Evolutionary conservation across 2,113 vertebrate genomes (phyloP), one percentile per base, ranked within the genome.

Genomic region (Apteryx mantelli): DNA sequence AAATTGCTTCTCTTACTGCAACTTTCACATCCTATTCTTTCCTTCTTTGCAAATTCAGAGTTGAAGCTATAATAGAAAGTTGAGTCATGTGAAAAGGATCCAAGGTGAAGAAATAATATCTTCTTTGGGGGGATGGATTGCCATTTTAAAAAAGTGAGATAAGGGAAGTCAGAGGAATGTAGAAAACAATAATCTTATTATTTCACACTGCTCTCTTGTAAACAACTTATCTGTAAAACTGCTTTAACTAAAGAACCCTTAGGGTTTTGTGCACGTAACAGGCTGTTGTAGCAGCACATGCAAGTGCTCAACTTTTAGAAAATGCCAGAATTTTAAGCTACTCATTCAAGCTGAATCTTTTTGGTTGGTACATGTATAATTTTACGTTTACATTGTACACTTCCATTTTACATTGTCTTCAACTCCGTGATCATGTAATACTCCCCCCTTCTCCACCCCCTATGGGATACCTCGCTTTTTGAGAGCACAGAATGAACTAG

Each of bases 1-100:
- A 88, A 96, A 90, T 92, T 82, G 48, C 91, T 71, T 71, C 90
- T 91, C 42, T 78, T 38, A 40, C 24, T 73, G 60, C n/a, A 84
- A 68, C 61, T 60, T 88, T 78, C 56, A 79, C 75, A 48, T 89
- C 53, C 86, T 56, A 13, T 44, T 83, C 65, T 78, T 66, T 86
- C 16, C 19, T 55, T 21, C 42, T 83, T 93, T 92, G 76, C 76
- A 87, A 80, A 93, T 93, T 86, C 66, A 68, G 74, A 71, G 25
- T 79, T 82, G 46, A 87, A 88, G 44, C 32, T 3, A 8, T 65
- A 79, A 85, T 81, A 89, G 79, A 80, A 89, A 52, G 84, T 95
- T 61, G 20, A 91, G 76, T 64, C 38, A 17, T 42, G 66, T 74
- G 85, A 76, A 44, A 78, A 97, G 26, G 30, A 91, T 75, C 38